Base-by-base conservation (phyloP, 2,113 vertebrate species). In the Brachypodius melanocephalos region DNA sequence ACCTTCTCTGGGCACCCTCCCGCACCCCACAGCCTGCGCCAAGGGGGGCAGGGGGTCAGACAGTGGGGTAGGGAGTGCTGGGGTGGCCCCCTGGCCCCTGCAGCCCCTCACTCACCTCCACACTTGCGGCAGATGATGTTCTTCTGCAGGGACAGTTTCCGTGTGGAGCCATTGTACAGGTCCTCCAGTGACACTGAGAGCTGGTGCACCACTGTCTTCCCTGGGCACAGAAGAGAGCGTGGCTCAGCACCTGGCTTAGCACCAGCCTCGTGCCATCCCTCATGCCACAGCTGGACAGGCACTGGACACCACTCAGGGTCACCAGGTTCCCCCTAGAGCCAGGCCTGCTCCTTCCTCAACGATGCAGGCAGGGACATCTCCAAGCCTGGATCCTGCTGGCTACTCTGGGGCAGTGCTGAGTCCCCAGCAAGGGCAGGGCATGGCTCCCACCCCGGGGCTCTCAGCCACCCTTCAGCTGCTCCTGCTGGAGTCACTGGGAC, bases 11-110 rank as follows among this genome's bases (percentile, higher is more conserved):
- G 12, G 98, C 72, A 0, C 98, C 99, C 31, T 98, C 98, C 71
- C 99, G 98, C 21, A 98, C 98, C 14, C 99, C 99, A 2, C 98
- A 98, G 40, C 99, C 99, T 99, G 94, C 3, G 38, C 14, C 3
- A 0, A 36, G 17, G 5, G 46, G 19, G 8, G 5, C 12, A 17
- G 5, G 29, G 54, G 24, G 40, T 94, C 40, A 87, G 63, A 18
- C 3, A 1, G 1, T 2, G 14, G 0, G 18, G 6, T 9, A 6
- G 7, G 40, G 2, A 48, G 17, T 3, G 17, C 19, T 5, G 55
- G n/a, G 59, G 22, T 0, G 1, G 26, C 5, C 10, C 40, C 38
- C n/a, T 0, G 0, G 17, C 6, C 18, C 36, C 9, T 1, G 10
- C 32, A 46, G 34, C 32, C 52, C 14, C 24, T 57, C 3, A 0